Conservation (phyloP, 2,113 vertebrate species). For the Heloderma charlesbogerti region DNA sequence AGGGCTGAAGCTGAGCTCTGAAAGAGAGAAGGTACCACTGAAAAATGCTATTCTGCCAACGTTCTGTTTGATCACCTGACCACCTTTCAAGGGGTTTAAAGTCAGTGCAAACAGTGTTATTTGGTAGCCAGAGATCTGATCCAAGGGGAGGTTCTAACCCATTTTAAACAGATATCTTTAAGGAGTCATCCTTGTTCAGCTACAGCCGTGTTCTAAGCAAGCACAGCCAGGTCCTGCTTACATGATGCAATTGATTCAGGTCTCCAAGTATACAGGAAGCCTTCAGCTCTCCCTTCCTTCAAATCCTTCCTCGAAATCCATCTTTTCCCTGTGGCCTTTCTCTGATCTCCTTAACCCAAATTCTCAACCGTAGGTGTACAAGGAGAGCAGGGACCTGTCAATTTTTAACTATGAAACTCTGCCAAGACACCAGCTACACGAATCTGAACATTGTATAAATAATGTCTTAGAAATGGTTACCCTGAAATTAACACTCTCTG, state of each 20-base stretch:
- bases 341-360: neutral
- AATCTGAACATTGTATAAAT: neutral
- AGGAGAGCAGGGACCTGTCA: neutral
- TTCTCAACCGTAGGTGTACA: neutral
- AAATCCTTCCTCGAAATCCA: neutral
- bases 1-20: slow-evolving; percentile 86
- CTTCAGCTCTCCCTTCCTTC: no score
- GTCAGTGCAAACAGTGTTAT: neutral
- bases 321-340: neutral
- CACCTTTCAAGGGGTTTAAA: neutral
- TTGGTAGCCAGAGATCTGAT: neutral
- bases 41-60: neutral
- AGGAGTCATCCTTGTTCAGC: neutral
- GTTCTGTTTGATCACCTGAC: neutral
- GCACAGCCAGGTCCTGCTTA: neutral
- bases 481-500: neutral
- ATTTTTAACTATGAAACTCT: neutral
- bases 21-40: slow-evolving; percentile 19
- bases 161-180: neutral
- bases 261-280: neutral
- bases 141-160: neutral
- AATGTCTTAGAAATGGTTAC: neutral
- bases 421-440: neutral
- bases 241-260: neutral
- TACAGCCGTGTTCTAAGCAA: neutral